Conservation (phyloP, 2,888 invertebrate species). For the Eupithecia insigniata region DNA sequence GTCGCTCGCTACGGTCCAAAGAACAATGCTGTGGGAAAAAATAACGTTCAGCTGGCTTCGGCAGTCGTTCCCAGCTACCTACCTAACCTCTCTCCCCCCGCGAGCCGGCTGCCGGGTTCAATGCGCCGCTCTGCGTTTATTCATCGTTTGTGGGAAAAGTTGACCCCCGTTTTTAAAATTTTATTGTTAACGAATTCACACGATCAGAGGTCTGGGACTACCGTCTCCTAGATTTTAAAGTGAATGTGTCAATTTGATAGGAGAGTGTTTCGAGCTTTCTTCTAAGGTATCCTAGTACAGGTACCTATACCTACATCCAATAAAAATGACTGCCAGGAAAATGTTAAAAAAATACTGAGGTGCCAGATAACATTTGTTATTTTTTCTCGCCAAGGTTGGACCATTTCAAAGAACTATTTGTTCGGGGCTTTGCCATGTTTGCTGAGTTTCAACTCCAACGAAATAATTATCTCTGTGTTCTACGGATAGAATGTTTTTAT, state of each 20-base stretch:
- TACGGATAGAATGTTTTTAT: conserved; percentile 68
- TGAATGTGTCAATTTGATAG: conserved; percentile 23
- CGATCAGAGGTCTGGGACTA: conserved; percentile 67
- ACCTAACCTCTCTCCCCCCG: conserved; percentile 79
- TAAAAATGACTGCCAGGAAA: neutral
- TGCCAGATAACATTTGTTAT: conserved; percentile 51
- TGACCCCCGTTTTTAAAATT: conserved; percentile 82
- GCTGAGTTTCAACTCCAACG: conserved; percentile 72
- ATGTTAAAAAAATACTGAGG: conserved; percentile 46
- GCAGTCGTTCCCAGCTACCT: conserved; percentile 83
- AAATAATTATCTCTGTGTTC: conserved; percentile 77
- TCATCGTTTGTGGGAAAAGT: conserved; percentile 85
- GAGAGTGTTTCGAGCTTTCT: neutral
- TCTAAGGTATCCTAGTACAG: neutral
- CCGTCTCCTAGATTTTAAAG: conserved; percentile 65
- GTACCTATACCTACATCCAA: conserved; percentile 1
- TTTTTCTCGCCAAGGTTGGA: conserved; percentile 72
- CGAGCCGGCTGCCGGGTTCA: conserved; percentile 82
- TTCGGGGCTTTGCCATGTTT: conserved; percentile 76
- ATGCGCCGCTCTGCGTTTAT: conserved; percentile 83
- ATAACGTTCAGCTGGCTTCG: conserved; percentile 85
- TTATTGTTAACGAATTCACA: conserved; percentile 84
- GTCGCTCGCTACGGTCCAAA: conserved; percentile 79
- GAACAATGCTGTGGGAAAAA: conserved; percentile 86
- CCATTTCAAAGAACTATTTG: conserved; percentile 73